Conservation (phyloP, 1,140 invertebrate genomes). For the Camponotus floridanus region DNA sequence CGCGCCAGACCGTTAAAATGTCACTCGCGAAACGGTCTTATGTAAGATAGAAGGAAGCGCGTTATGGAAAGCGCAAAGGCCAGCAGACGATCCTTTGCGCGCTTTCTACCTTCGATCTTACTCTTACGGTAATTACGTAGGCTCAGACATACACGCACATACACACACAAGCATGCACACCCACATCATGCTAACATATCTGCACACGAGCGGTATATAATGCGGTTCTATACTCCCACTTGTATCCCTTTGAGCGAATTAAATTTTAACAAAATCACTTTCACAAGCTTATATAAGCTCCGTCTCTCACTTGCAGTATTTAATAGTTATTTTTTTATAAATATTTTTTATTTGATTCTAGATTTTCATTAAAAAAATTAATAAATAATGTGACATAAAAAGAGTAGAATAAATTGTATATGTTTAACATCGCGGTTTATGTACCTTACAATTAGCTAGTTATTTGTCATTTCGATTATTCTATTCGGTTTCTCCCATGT, state of each 20-base stretch:
- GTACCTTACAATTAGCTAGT: too few relatives aligned
- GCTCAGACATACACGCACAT: conserved; percentile 18
- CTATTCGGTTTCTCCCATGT: not conserved
- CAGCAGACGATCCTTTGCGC: conserved; percentile 84
- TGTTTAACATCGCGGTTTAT: not conserved
- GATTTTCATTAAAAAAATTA: not conserved
- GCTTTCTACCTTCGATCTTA: conserved; percentile 85
- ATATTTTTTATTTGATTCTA: not conserved
- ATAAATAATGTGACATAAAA: not conserved
- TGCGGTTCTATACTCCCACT: not conserved
- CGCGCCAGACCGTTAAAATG: conserved; percentile 76
- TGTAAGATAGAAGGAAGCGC: conserved; percentile 81
- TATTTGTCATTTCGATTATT: not conserved
- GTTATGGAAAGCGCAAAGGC: conserved; percentile 83
- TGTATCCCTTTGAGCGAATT: conserved; percentile 11
- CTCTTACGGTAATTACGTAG: conserved; percentile 80
- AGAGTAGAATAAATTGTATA: not conserved
- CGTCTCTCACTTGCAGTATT: not conserved
- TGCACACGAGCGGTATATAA: not conserved
- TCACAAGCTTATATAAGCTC: not conserved
- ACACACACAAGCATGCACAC: not conserved
- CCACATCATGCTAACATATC: not conserved
- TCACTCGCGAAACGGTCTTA: conserved; percentile 80
- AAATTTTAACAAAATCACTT: conserved; percentile 28
- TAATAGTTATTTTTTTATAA: not conserved